Evolutionary conservation across 1,140 invertebrate species (phyloP).

Genomic region (Drosophila lacteicornis): DNA sequence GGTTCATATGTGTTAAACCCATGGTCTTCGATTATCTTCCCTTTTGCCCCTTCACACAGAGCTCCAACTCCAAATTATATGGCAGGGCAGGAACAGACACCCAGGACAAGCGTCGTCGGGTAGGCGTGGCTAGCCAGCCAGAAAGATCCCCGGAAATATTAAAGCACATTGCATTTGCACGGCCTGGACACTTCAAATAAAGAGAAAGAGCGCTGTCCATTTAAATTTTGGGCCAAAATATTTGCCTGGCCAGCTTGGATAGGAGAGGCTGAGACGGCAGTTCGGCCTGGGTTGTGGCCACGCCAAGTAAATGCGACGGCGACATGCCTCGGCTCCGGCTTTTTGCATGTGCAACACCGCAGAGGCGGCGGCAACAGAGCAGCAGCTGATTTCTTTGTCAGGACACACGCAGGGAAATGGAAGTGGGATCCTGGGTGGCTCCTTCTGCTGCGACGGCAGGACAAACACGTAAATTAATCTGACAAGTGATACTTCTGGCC

Average conservation of each 20-base stretch:
- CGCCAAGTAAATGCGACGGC: constrained; percentile 74
- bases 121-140: constrained; percentile 30
- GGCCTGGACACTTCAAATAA: constrained; percentile 1
- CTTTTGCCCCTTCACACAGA: background rate
- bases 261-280: background rate
- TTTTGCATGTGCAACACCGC: constrained; percentile 74
- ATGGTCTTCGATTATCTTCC: background rate
- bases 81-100: constrained; percentile 6
- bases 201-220: constrained; percentile 43
- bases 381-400: constrained; percentile 79
- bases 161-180: constrained; percentile 54
- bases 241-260: constrained; percentile 33
- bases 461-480: constrained; percentile 82
- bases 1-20: background rate
- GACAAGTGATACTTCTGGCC: constrained; percentile 81
- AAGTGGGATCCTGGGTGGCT: constrained; percentile 43
- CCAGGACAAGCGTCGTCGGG: background rate
- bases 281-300: constrained; percentile 21
- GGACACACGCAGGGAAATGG: constrained; percentile 26
- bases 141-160: constrained; percentile 41
- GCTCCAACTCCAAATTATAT: constrained; percentile 47
- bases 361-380: constrained; percentile 47
- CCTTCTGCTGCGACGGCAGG: constrained; percentile 65
- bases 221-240: constrained; percentile 65
- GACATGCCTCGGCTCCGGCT: constrained; percentile 63